These are phyloP conservation scores for Drosophila subquinaria DNA, from an alignment of 2,888 invertebrate species.

Conservation along the genomic window DNA sequence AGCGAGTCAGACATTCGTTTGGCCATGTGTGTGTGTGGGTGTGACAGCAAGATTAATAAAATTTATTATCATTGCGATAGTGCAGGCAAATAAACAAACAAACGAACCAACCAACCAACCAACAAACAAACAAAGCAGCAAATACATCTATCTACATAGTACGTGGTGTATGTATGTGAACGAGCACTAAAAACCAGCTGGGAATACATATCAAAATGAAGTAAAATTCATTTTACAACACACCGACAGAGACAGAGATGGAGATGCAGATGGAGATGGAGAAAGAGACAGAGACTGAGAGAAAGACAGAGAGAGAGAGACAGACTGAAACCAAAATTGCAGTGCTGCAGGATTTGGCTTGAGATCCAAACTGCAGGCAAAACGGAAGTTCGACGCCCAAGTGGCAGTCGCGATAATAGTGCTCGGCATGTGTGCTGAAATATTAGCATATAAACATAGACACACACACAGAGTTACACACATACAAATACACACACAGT, in stretches of 20 bases:
- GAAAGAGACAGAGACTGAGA: conserved; percentile 31
- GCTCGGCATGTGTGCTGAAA: conserved; percentile 77
- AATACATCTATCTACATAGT: conserved; percentile 40
- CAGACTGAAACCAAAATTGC: conserved; percentile 65
- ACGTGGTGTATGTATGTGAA: conserved; percentile 62
- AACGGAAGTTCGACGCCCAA: conserved; percentile 80
- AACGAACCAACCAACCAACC: conserved; percentile 21
- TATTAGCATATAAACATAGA: conserved; percentile 76
- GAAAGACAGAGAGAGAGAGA: conserved; percentile 2
- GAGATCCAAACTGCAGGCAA: conserved; percentile 62
- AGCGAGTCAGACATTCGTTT: conserved; percentile 40
- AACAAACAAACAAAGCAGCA: conserved; percentile 61
- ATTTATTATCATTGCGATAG: conserved; percentile 79
- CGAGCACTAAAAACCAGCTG: conserved; percentile 63
- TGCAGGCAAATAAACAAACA: conserved; percentile 31
- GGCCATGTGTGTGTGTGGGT: conserved; percentile 30
- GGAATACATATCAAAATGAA: conserved; percentile 80
- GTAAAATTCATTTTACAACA: conserved; percentile 77
- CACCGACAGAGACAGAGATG: conserved; percentile 23
- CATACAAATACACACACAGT: conserved; percentile 11
- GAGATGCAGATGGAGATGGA: conserved; percentile 22
- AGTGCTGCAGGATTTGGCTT: conserved; percentile 65
- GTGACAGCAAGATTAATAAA: conserved; percentile 77
- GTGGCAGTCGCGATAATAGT: conserved; percentile 80
- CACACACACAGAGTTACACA: conserved; percentile 28